Conservation (phyloP, 30 jellyfish, hydroid and myxozoan species). For the Pelagia noctiluca region DNA sequence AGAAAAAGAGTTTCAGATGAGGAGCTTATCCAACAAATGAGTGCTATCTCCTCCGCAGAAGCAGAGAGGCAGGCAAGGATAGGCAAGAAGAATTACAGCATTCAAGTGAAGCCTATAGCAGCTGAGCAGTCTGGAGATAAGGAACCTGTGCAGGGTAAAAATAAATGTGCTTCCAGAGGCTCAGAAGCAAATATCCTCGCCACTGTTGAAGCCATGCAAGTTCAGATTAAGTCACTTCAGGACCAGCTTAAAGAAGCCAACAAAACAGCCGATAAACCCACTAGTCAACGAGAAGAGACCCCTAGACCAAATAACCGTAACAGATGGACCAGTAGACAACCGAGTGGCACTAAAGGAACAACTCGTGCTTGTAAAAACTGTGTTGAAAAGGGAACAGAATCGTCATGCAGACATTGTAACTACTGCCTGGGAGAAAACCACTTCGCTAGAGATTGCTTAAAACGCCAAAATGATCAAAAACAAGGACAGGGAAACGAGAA, state of each 20-base stretch:
- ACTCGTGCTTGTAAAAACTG: slow-evolving; percentile 21
- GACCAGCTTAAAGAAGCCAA: too few species aligned
- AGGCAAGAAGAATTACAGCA: too few species aligned
- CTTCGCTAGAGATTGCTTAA: slow-evolving; percentile 4
- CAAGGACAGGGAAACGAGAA: slow-evolving; percentile 8
- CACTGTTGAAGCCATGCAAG: slow-evolving; percentile 28
- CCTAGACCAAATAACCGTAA: neutral
- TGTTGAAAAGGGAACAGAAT: neutral
- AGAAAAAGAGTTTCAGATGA: slow-evolving; percentile 10
- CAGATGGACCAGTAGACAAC: neutral
- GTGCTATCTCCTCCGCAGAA: slow-evolving; percentile 24
- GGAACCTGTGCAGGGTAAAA: slow-evolving; percentile 20
- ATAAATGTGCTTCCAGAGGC: slow-evolving; percentile 10
- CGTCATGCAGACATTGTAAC: slow-evolving; percentile 24
- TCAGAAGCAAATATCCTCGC: slow-evolving; percentile 16
- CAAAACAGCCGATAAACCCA: slow-evolving; percentile 31
- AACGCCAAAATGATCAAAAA: neutral
- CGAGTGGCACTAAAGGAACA: neutral
- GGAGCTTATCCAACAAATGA: slow-evolving; percentile 44
- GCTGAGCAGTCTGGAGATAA: too few species aligned
- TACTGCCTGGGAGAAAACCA: slow-evolving; percentile 13
- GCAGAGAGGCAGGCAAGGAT: slow-evolving; percentile 10
- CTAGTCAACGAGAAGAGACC: neutral
- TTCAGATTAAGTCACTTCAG: neutral
- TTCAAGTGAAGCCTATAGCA: too few species aligned